A percentile compares a stretch with the other conserved stretches of the same genome.
phyloP scores from a whole-genome alignment of 1,140 invertebrate species.

The Rhagoletis pomonella region DNA sequence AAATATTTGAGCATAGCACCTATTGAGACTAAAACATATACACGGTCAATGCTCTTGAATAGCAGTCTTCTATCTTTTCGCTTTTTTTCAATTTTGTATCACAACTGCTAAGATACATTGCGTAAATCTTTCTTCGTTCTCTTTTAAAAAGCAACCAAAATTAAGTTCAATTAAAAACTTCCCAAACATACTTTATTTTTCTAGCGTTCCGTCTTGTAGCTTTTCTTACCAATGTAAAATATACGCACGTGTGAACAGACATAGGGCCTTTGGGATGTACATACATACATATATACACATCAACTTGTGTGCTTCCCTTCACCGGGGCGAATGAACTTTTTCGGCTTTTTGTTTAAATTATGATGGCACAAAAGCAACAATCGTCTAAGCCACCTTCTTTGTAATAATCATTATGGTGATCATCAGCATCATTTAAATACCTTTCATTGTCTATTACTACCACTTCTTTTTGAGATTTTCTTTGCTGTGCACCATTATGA shows the following conservation, averaged over 20 bases:
- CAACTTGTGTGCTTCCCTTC: background rate
- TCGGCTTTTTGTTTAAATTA: background rate
- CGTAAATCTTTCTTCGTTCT: background rate
- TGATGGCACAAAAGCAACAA: background rate
- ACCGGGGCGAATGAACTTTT: constrained; percentile 14
- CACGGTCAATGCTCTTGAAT: constrained; percentile 19
- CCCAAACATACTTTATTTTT: background rate
- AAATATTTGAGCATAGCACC: too few species aligned
- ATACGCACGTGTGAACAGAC: background rate
- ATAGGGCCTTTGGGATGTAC: background rate
- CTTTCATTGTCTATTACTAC: constrained; percentile 19
- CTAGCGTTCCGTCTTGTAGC: background rate
- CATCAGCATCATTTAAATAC: constrained; percentile 29
- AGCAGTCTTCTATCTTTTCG: background rate
- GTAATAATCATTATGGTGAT: constrained; percentile 16
- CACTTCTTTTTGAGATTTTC: background rate
- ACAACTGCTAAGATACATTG: background rate
- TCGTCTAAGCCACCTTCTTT: background rate
- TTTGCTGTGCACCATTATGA: background rate
- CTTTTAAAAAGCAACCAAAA: background rate
- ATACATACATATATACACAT: too few species aligned
- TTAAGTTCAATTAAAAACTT: background rate
- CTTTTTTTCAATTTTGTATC: background rate
- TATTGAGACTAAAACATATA: too few species aligned
- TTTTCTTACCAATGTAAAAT: background rate